phyloP scores from a whole-genome alignment of 1,140 invertebrate species.

The Drosophila carrolli region DNA sequence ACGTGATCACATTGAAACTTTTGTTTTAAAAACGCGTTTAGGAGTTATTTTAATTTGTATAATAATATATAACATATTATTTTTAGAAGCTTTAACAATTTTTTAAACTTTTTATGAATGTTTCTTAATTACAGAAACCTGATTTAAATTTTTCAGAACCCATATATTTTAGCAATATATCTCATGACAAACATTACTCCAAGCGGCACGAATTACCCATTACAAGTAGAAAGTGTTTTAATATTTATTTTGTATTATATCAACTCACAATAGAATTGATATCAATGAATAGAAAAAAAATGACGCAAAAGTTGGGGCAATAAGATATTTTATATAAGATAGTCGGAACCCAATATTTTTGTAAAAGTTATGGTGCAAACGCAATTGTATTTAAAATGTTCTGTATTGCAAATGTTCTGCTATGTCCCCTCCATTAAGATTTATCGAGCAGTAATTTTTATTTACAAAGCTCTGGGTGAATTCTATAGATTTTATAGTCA shows the following conservation, averaged over 20 bases:
- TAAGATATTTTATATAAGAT: not conserved
- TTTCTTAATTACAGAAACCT: conserved; percentile 54
- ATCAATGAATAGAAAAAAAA: not conserved
- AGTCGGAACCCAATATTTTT: not conserved
- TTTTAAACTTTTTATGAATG: conserved; percentile 34
- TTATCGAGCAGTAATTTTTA: not conserved
- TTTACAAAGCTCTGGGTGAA: not conserved
- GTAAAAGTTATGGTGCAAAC: not conserved
- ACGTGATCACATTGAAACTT: conserved; percentile 81
- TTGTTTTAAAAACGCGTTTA: conserved; percentile 78
- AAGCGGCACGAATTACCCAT: not conserved
- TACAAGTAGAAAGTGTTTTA: too few relatives aligned
- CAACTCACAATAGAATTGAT: not conserved
- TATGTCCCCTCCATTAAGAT: not conserved
- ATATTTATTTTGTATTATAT: too few relatives aligned
- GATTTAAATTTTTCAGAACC: conserved; percentile 12
- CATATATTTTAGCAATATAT: conserved; percentile 9
- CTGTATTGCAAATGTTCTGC: too few relatives aligned
- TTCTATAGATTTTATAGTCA: not conserved
- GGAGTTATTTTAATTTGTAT: conserved; percentile 58
- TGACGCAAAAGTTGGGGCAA: not conserved
- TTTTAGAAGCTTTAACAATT: conserved; percentile 71
- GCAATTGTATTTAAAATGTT: too few relatives aligned
- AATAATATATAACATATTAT: conserved; percentile 63
- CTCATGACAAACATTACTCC: not conserved